A percentile compares a stretch with the other conserved stretches of the same genome.
These are phyloP conservation scores for Leptatherina wallacei DNA, from an alignment of 2,797 vertebrate genomes.

Conservation along the genomic window DNA sequence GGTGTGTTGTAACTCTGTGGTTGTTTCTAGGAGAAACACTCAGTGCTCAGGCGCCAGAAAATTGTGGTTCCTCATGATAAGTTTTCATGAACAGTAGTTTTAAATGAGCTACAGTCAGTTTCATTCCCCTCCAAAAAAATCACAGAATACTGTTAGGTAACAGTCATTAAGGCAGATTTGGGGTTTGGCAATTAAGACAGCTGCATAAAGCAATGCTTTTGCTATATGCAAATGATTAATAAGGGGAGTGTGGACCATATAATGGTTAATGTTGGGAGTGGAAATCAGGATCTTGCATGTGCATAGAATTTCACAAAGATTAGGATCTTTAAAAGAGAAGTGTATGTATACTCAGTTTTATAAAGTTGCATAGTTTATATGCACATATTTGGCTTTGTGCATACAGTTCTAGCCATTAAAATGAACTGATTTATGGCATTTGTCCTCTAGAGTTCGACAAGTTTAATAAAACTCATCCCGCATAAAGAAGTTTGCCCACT, in stretches of 20 bases:
- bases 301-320: neutral
- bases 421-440: neutral
- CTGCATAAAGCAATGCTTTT: neutral
- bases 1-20: constrained; percentile 69
- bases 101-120: constrained; percentile 33
- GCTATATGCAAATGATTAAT: neutral
- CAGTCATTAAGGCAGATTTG: constrained; percentile 3
- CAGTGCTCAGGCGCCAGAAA: constrained; percentile 53
- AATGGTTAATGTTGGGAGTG: neutral
- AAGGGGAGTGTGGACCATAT: neutral
- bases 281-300: neutral
- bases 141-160: neutral
- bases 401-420: neutral
- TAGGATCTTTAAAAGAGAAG: neutral
- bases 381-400: neutral
- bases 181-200: neutral
- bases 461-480: neutral
- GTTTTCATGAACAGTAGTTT: constrained; percentile 56
- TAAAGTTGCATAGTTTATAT: neutral
- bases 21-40: constrained; percentile 50
- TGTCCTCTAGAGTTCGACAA: neutral
- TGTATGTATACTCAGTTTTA: too few species aligned
- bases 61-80: constrained; percentile 44
- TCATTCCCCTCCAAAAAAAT: constrained; percentile 15
- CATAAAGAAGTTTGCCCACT: neutral